phyloP scores from a whole-genome alignment of 1,140 invertebrate species.

The Triops cancriformis region DNA sequence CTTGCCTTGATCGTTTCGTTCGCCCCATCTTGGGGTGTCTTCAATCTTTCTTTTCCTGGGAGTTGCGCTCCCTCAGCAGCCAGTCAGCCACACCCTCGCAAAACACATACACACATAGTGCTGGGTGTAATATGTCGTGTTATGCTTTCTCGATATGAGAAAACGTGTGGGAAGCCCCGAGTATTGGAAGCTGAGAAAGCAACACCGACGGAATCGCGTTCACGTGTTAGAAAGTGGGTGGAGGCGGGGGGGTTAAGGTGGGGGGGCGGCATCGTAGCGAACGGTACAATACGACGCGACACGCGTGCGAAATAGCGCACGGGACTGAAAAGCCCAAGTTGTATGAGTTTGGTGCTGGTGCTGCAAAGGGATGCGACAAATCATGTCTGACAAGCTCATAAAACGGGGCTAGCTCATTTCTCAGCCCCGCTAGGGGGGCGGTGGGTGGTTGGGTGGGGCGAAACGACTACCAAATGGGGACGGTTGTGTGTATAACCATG shows the following conservation, averaged over 20 bases:
- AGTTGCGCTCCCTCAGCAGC: too few relatives aligned
- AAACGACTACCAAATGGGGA: neutral
- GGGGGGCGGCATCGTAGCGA: neutral
- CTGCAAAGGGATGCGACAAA: neutral
- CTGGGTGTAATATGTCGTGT: slow-evolving; percentile 6
- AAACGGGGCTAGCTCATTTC: neutral
- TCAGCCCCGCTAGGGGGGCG: neutral
- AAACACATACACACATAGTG: neutral
- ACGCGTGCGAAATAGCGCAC: neutral
- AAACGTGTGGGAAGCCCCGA: neutral
- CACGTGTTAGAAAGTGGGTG: neutral
- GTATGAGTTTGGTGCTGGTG: neutral
- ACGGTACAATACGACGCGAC: neutral
- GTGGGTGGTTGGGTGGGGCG: neutral
- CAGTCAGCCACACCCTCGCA: neutral
- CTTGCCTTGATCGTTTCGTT: neutral
- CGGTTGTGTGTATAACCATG: neutral
- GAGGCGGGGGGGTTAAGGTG: neutral
- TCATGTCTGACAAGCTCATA: slow-evolving; percentile 13
- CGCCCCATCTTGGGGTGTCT: neutral
- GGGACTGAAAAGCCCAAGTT: neutral
- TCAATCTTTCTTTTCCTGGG: neutral
- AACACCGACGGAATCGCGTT: neutral
- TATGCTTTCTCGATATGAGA: slow-evolving; percentile 1
- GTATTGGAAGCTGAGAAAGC: neutral